Evolutionary conservation across 2,888 invertebrate genomes (phyloP), one percentile per base, ranked within the genome.

Genomic region (Drosophila engyochracea): DNA sequence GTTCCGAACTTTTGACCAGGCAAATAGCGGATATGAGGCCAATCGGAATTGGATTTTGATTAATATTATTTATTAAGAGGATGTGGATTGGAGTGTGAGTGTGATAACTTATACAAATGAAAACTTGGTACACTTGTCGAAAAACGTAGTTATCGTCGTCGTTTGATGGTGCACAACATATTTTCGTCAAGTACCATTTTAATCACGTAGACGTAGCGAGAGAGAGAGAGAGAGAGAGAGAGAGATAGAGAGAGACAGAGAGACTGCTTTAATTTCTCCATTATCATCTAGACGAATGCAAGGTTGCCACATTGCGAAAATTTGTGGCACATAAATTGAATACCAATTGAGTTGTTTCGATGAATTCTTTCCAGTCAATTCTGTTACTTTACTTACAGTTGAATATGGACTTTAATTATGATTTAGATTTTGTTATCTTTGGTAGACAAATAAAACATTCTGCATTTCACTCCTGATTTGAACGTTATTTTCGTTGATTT

Each of bases 281-380:
- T 62, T 76, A 64, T 49, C 35, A 59, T 59, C 47, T 59, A 22
- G 44, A 61, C 65, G 60, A 61, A 59, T 9, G n/a, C 12, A 37
- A 74, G 37, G 79, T 74, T 82, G 83, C 79, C 79, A 79, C 44
- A 55, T 44, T 65, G 51, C 16, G 14, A 7, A 39, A 73, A 62
- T 41, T 52, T 22, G 49, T 19, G 30, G 22, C 41, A 19, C 47
- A 30, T 28, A 31, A 64, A 57, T 31, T 31, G 33, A 74, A 52
- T 49, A 54, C 19, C 16, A 44, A 31, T 33, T 33, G 28, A 22
- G 14, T 41, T 30, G 30, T 19, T 14, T 53, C 39, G 9, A 2
- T n/a, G 16, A 64, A 16, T 65, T 35, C 28, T 28, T 33, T 30
- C 6, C 9, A 10, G 16, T 22, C 9, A 47, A 47, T 47, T 22